These are phyloP conservation scores for Cryptoprocta ferox DNA, from an alignment of 2,797 vertebrate species.

Conservation along the genomic window DNA sequence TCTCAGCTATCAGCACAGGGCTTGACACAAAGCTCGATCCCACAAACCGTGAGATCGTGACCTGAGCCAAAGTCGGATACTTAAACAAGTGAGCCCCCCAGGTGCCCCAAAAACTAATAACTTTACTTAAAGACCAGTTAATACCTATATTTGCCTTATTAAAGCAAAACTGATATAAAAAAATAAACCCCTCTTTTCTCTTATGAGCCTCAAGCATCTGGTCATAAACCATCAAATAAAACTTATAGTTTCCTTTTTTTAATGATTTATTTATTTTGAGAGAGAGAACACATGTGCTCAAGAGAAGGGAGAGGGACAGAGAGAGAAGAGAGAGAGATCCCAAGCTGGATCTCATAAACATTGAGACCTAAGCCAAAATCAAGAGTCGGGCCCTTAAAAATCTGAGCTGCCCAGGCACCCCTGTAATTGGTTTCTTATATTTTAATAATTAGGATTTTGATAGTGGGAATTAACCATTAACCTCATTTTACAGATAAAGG, in stretches of 20 bases:
- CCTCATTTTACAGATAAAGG: slow-evolving; percentile 1
- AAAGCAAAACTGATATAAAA: not conserved
- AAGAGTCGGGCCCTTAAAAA: too few species aligned
- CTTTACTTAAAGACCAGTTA: slow-evolving; percentile 19
- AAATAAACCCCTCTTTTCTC: not conserved
- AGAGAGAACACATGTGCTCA: too few species aligned
- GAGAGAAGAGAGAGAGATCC: too few species aligned
- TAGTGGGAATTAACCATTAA: not conserved
- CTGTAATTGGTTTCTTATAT: not conserved
- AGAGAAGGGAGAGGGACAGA: too few species aligned
- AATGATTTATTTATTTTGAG: not conserved
- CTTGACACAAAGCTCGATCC: too few species aligned
- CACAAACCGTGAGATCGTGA: too few species aligned
- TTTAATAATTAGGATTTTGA: slow-evolving; percentile 20
- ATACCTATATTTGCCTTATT: not conserved
- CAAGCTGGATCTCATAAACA: too few species aligned
- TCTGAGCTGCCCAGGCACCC: too few species aligned
- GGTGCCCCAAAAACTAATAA: not conserved
- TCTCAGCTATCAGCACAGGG: too few species aligned
- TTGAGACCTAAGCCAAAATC: too few species aligned
- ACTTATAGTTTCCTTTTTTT: not conserved
- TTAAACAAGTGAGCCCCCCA: too few species aligned
- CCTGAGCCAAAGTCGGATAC: too few species aligned
- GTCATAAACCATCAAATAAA: slow-evolving; percentile 5
- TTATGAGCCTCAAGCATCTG: not conserved